Conservation (phyloP, 2,797 vertebrate species). For the Cynodonichthys magdalenae region DNA sequence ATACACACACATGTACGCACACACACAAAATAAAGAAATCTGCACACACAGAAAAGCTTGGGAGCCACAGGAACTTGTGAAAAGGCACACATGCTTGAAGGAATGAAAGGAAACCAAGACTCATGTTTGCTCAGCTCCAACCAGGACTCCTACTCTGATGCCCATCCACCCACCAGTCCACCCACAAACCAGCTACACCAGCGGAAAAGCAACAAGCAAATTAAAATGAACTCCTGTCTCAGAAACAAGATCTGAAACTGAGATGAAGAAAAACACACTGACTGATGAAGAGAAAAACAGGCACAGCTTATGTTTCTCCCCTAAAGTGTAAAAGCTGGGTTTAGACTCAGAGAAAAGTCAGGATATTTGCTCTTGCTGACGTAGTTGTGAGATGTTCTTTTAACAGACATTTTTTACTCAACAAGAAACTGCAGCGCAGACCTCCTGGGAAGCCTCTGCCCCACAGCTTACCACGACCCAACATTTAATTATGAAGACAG, state of each 20-base stretch:
- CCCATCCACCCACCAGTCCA: constrained; percentile 34
- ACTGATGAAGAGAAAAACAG: not conserved
- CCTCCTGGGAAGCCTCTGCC: too few relatives aligned
- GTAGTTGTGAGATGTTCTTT: too few relatives aligned
- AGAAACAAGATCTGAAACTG: constrained; percentile 1
- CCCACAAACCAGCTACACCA: constrained; percentile 40
- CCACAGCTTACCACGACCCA: too few relatives aligned
- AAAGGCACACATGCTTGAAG: constrained; percentile 68
- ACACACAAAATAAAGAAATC: not conserved
- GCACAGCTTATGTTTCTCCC: not conserved
- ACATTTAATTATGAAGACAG: too few relatives aligned
- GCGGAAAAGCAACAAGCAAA: constrained; percentile 10
- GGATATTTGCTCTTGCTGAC: too few relatives aligned
- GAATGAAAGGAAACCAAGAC: constrained; percentile 41
- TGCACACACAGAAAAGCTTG: constrained; percentile 31
- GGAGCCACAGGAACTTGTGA: constrained; percentile 61
- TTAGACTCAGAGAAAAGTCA: too few relatives aligned
- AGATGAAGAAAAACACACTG: not conserved
- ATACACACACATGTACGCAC: constrained; percentile 18
- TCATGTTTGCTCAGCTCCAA: constrained; percentile 26
- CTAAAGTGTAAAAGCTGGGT: too few relatives aligned
- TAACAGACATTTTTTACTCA: too few relatives aligned
- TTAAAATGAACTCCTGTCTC: constrained; percentile 1
- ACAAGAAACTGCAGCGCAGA: too few relatives aligned
- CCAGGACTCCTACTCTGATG: constrained; percentile 29